A percentile compares a stretch with the other conserved stretches of the same genome.
Evolutionary conservation across 2,113 vertebrate species (phyloP).

Genomic region (Sterrhoptilus dennistouni): DNA sequence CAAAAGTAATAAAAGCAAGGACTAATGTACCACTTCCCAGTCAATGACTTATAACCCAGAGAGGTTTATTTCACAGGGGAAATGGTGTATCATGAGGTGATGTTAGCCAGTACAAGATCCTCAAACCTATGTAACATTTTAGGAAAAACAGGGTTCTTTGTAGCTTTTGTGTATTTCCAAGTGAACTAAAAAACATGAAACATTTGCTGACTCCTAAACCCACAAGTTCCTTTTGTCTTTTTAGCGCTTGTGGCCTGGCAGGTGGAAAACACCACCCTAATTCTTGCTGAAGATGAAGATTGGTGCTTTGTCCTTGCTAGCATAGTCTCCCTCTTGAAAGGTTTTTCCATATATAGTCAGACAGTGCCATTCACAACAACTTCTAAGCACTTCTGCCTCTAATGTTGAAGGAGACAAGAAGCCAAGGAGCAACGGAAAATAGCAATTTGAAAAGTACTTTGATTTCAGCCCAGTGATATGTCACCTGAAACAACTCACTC

Average conservation of each 20-base stretch:
- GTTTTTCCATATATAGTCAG: conserved; percentile 13
- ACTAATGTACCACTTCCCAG: background rate
- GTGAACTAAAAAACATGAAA: background rate
- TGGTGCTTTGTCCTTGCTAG: background rate
- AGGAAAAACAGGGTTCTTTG: background rate
- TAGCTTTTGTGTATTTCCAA: background rate
- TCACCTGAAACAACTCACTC: background rate
- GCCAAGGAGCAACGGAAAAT: conserved; percentile 19
- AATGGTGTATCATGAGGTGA: background rate
- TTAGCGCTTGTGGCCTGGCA: background rate
- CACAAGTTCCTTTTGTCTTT: background rate
- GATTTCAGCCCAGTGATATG: background rate
- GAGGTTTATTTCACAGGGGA: conserved; percentile 8
- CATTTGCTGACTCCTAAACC: background rate
- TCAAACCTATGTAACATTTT: background rate
- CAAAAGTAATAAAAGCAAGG: background rate
- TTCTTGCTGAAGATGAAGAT: background rate
- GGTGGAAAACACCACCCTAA: background rate
- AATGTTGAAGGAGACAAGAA: background rate
- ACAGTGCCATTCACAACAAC: background rate
- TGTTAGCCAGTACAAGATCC: background rate
- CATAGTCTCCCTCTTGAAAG: background rate
- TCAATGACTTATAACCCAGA: background rate
- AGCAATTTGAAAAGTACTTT: background rate
- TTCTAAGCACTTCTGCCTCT: conserved; percentile 22